These are phyloP conservation scores for Brenthis daphne DNA, from an alignment of 2,888 invertebrate genomes.

Conservation along the genomic window DNA sequence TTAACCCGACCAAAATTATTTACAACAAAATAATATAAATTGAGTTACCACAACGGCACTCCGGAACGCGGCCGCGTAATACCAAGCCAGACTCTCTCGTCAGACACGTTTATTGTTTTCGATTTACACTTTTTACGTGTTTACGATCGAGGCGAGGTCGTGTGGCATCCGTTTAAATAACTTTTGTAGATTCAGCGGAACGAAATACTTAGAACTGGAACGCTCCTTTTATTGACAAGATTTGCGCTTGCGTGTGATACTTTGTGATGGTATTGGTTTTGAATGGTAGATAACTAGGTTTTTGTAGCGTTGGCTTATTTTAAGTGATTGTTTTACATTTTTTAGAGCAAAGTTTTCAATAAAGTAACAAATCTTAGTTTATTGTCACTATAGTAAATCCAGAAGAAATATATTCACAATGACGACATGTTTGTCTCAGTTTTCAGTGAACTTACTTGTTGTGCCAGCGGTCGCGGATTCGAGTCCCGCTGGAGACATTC, in stretches of 20 bases:
- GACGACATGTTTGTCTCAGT: too few species aligned
- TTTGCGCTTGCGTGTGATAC: background rate
- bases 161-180: constrained; percentile 64
- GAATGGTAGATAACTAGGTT: background rate
- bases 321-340: background rate
- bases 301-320: background rate
- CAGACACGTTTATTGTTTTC: constrained; percentile 76
- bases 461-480: too few species aligned
- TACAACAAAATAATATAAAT: constrained; percentile 50
- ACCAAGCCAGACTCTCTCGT: constrained; percentile 55
- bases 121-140: constrained; percentile 74
- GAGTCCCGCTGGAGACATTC: too few species aligned
- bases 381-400: background rate
- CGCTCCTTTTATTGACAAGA: constrained; percentile 13
- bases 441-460: too few species aligned
- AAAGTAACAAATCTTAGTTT: too few species aligned
- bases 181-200: constrained; percentile 38
- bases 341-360: too few species aligned
- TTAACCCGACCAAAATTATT: constrained; percentile 61
- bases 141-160: constrained; percentile 73
- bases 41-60: constrained; percentile 47
- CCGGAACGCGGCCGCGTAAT: constrained; percentile 46
- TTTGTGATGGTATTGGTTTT: background rate
- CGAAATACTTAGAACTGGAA: constrained; percentile 20
- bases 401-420: background rate